Percentiles rank a stretch among this genome's conserved stretches.
phyloP scores from a whole-genome alignment of 2,888 invertebrate genomes.

The Nebria brevicollis region DNA sequence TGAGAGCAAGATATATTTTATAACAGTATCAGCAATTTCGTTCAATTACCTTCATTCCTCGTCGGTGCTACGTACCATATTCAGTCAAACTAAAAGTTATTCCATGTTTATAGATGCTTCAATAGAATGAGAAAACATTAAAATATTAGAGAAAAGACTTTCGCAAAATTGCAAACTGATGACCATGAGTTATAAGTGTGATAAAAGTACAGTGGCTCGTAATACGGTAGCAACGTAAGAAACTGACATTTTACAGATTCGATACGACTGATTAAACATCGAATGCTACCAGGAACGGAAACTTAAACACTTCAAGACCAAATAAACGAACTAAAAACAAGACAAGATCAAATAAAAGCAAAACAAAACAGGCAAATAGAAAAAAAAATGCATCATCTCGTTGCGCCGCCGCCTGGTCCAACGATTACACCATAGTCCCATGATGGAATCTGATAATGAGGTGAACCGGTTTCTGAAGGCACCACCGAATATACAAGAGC shows the following conservation, averaged over 20 bases:
- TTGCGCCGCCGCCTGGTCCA: neutral
- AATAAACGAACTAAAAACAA: conserved; percentile 24
- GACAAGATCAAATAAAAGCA: conserved; percentile 5
- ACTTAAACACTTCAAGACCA: conserved; percentile 22
- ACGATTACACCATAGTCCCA: conserved; percentile 20
- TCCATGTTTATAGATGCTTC: no score
- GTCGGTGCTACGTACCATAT: no score
- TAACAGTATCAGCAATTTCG: neutral
- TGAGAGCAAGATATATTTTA: neutral
- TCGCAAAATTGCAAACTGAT: neutral
- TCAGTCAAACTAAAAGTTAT: no score
- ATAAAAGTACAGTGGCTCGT: conserved; percentile 6
- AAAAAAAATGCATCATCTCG: neutral
- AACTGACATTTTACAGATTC: conserved; percentile 37
- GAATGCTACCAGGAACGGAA: conserved; percentile 28
- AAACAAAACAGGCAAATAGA: neutral
- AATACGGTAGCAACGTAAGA: conserved; percentile 28
- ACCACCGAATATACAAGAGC: conserved; percentile 14
- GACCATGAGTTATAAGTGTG: neutral
- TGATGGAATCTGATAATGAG: conserved; percentile 43
- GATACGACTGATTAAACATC: conserved; percentile 30
- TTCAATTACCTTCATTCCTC: neutral
- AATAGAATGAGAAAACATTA: no score
- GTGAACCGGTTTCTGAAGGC: conserved; percentile 25
- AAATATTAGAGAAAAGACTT: neutral